Evolutionary conservation across 2,888 invertebrate genomes (phyloP), one percentile per base, ranked within the genome.

Genomic region (Lutraria lutraria): DNA sequence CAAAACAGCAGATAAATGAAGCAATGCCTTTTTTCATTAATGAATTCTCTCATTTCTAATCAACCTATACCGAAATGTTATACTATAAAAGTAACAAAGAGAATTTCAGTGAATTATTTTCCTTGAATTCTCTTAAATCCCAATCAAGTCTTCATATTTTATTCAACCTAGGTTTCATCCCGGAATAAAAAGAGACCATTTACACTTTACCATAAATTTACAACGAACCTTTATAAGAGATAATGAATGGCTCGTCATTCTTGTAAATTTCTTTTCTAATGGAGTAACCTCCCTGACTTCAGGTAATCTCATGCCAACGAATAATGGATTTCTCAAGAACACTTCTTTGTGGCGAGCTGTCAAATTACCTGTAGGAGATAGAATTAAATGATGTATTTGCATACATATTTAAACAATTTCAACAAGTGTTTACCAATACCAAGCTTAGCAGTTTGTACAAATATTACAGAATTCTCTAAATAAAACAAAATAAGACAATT

Each of bases 161-260:
- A 68, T 68, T 68, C 25, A 25, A 60, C n/a, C n/a, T 25, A n/a
- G n/a, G 63, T 25, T 12, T n/a, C 6, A 68, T 8, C 25, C 25
- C 19, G 12, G 25, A 68, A 68, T 25, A 68, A 68, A 12, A 31
- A 10, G 19, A 31, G 76, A 6, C 19, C 8, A 76, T 76, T 31
- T 34, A 34, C 16, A 31, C 10, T 76, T 31, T 19, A 76, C 29
- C 29, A 76, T 76, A 15, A 34, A 6, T 81, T 15, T 16, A 79
- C 43, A 79, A 52, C 94, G 95, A 96, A 98, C 98, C 97, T 98
- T 98, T 95, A 99, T 97, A 97, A 99, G 98, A 96, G 99, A 98
- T 96, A 98, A 97, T 80, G 98, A 98, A 52, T 93, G 90, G 21
- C 92, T 86, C 16, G 96, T 95, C 76, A 95, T 93, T 83, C 95